A percentile compares a stretch with the other conserved stretches of the same genome.
Conservation (phyloP, 2,797 vertebrate genomes). For the Arnoldichthys spilopterus region DNA sequence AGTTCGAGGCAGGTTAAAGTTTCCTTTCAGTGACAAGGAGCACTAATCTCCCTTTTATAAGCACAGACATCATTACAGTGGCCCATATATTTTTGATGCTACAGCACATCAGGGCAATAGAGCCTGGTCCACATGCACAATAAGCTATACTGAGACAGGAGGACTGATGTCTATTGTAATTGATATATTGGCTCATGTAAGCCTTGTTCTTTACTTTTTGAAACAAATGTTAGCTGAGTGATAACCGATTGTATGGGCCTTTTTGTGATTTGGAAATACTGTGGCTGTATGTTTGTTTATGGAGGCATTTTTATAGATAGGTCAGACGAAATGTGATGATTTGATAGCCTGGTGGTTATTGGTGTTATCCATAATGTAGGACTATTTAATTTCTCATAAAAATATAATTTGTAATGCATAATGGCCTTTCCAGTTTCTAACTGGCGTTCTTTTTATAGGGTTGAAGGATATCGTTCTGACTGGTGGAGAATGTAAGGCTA, state of each 20-base stretch:
- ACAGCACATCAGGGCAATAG: conserved; percentile 15
- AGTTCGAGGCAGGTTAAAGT: background rate
- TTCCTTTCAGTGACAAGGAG: background rate
- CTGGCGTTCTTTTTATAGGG: background rate
- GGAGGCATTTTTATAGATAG: background rate
- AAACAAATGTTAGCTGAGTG: background rate
- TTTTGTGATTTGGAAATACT: background rate
- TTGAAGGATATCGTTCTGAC: background rate
- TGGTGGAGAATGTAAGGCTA: background rate
- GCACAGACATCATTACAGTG: conserved; percentile 3
- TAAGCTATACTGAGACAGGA: background rate
- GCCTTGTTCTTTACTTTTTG: background rate
- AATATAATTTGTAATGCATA: background rate
- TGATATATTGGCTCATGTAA: conserved; percentile 4
- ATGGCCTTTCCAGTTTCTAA: background rate
- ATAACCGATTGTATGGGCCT: background rate
- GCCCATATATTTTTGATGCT: conserved; percentile 4
- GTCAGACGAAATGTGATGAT: background rate
- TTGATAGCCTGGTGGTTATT: background rate
- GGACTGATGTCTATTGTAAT: background rate
- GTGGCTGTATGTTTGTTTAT: background rate
- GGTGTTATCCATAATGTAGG: background rate
- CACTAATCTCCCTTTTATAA: conserved; percentile 4
- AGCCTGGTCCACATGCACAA: background rate
- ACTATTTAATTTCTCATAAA: background rate